phyloP scores from a whole-genome alignment of 1,140 invertebrate species.

The Phortica variegata region DNA sequence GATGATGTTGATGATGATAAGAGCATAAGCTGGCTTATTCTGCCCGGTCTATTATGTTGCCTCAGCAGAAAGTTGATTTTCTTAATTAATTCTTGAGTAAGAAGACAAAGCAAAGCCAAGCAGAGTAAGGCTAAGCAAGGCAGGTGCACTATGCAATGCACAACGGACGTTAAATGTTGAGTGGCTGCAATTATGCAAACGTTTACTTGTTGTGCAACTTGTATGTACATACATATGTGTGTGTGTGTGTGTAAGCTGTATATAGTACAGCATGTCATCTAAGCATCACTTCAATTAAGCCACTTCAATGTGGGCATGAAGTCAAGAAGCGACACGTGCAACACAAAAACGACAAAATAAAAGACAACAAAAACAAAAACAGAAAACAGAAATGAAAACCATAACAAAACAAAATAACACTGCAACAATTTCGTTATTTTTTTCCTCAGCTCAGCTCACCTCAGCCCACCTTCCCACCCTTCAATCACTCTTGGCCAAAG shows the following conservation, averaged over 20 bases:
- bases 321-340: too few species aligned
- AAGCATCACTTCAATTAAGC: slow-evolving; percentile 47
- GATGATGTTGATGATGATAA: slow-evolving; percentile 3
- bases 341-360: too few species aligned
- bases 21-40: not conserved
- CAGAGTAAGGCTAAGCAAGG: not conserved
- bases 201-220: slow-evolving; percentile 1
- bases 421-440: too few species aligned
- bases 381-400: too few species aligned
- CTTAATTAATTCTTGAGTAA: slow-evolving; percentile 36
- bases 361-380: too few species aligned
- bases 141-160: not conserved
- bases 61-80: slow-evolving; percentile 15
- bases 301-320: slow-evolving; percentile 20
- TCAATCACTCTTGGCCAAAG: too few species aligned
- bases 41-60: too few species aligned
- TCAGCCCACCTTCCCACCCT: too few species aligned
- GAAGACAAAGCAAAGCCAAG: slow-evolving; percentile 4
- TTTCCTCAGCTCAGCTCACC: too few species aligned
- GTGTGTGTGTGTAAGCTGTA: slow-evolving; percentile 1
- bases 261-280: slow-evolving; percentile 17
- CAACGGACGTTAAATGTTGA: not conserved
- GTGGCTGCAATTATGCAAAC: not conserved
- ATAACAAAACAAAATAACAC: too few species aligned
- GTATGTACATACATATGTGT: slow-evolving; percentile 2